Evolutionary conservation across 2,113 vertebrate genomes (phyloP).

Genomic region (Camelus bactrianus): DNA sequence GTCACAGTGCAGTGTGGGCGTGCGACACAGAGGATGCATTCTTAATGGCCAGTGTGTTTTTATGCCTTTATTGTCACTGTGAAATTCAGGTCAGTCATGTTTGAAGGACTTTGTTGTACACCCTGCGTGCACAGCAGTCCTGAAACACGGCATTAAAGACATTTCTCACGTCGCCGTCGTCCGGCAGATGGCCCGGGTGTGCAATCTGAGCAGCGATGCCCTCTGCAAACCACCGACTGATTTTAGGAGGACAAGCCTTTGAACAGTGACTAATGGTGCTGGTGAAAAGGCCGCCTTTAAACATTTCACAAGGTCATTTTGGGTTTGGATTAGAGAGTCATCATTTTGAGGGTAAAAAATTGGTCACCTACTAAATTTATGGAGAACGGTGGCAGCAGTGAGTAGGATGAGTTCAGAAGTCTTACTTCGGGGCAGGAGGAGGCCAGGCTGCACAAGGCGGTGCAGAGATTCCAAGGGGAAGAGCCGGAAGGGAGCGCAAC

Average conservation of each 20-base stretch:
- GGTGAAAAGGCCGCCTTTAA: not conserved
- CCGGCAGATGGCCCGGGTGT: not conserved
- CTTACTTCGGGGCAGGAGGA: too few species aligned
- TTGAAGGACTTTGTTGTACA: not conserved
- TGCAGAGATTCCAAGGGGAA: accelerated
- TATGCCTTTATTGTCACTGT: not conserved
- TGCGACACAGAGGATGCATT: not conserved
- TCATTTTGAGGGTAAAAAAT: not conserved
- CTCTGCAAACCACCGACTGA: not conserved
- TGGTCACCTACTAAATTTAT: not conserved
- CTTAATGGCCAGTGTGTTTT: not conserved
- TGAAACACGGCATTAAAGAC: too few species aligned
- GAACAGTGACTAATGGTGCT: not conserved
- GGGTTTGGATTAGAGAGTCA: not conserved
- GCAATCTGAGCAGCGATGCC: not conserved
- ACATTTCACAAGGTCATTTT: not conserved
- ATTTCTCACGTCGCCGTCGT: accelerated
- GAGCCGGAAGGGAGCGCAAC: accelerated
- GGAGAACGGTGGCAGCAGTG: not conserved
- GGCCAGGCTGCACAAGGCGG: too few species aligned
- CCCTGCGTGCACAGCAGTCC: not conserved
- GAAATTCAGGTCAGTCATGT: not conserved
- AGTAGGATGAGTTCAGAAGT: not conserved
- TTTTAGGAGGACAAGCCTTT: not conserved
- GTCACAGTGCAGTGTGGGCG: accelerated